Evolutionary conservation across 2,888 invertebrate genomes (phyloP), one percentile per base, ranked within the genome.

Genomic region (Cheilosia scutellata): DNA sequence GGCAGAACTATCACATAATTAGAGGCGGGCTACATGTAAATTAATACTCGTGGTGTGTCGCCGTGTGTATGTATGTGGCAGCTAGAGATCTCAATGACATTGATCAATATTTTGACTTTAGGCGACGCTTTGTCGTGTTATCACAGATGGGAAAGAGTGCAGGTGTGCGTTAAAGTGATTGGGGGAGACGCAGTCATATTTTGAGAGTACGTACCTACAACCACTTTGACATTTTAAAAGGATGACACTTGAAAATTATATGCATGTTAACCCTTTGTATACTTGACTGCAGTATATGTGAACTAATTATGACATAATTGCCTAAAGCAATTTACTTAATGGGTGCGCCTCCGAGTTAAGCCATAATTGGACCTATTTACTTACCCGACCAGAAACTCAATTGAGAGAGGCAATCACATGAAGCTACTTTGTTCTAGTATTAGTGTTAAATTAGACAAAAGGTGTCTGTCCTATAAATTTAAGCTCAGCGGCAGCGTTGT

Each of bases 101-200:
- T 82, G 76, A 77, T 82, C 65, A 82, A 82, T 72, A 82, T 72
- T 77, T 77, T 77, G 82, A 82, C 77, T 66, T 55, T 60, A 37
- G 72, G 66, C 77, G 62, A 77, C 82, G 66, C 77, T 29, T 75
- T 66, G 77, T 78, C 70, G 77, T 63, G 70, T 16, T 58, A 65
- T 72, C 71, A 40, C 65, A 60, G 65, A 55, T 71, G 82, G 70
- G 76, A 1, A 55, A 42, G 27, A 16, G 31, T 55, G 82, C 82
- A 82, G 82, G 82, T 82, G 82, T 63, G 47, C 55, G 9, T 27
- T 40, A 11, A 51, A 58, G 27, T 79, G 40, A 29, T n/a, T 25
- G 53, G 60, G 75, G 62, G 55, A 62, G 47, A 57, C 49, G 47
- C 4, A 40, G 2, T 3, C 25, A 33, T 51, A 27, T 9, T 40